Base-by-base conservation (phyloP, 2,888 invertebrate genomes). In the Barypeithes pellucidus region DNA sequence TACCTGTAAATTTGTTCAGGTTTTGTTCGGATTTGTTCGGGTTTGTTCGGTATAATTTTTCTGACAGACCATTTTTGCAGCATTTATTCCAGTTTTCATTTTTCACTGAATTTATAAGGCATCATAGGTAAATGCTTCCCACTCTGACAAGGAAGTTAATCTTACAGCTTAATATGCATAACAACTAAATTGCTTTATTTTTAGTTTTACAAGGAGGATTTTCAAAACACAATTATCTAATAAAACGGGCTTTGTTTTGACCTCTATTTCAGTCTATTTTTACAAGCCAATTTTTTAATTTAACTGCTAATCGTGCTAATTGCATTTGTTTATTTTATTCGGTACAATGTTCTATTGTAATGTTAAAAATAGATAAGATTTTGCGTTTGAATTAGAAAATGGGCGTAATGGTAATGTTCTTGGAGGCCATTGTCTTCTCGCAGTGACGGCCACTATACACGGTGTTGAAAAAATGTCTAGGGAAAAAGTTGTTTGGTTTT, bases 171-270 rank as follows among this genome's bases (percentile, higher is more conserved):
- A 33, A 57, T 57, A 57, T 16, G 0, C 33, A n/a, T 33, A 57
- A 57, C n/a, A 33, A 57, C n/a, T 33, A 16, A 57, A 57, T 57
- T 16, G 22, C 33, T 57, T 18, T 57, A 57, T 57, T 57, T 57
- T 57, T 57, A 33, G 33, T 18, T 33, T 14, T 29, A 52, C 14
- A 33, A 33, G 24, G 9, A 22, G n/a, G 22, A 22, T 22, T 9
- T 16, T 24, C n/a, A 33, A 33, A 33, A 16, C 33, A 14, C 33
- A 33, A 33, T 57, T 57, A 57, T 57, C 33, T 18, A 3, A 57
- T 57, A 33, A 57, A 57, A n/a, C 3, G 3, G 16, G 2, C 14
- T 57, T 29, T 33, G 9, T 33, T 57, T 33, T 57, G 54, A 57
- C 54, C 54, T 57, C 33, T 29, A 52, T 52, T 33, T n/a, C 11